Conservation (phyloP, 2,797 vertebrate genomes). For the Parotocinclus haroldoi region DNA sequence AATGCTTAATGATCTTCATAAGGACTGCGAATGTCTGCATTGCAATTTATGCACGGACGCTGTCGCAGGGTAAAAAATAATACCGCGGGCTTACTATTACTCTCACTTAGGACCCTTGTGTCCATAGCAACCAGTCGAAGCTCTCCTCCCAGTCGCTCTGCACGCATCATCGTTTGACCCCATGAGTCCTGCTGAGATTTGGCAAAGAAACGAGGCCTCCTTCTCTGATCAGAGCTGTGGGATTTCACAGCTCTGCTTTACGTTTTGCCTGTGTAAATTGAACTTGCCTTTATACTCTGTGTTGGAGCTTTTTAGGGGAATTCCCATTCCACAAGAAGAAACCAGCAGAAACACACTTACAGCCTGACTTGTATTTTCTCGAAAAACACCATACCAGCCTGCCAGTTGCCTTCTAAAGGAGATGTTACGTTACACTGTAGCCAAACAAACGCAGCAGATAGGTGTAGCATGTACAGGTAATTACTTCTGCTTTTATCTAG, state of each 20-base stretch:
- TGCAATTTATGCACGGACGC: too few species aligned
- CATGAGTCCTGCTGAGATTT: constrained; percentile 19
- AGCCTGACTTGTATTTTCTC: constrained; percentile 16
- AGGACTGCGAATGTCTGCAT: too few species aligned
- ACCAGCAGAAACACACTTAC: not conserved
- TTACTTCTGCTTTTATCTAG: constrained; percentile 23
- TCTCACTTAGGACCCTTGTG: constrained; percentile 36
- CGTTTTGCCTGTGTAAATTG: constrained; percentile 20
- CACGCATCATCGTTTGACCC: constrained; percentile 40
- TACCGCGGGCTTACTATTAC: constrained; percentile 33
- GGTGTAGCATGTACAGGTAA: constrained; percentile 21
- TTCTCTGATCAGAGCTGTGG: constrained; percentile 15
- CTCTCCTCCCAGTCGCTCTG: too few species aligned
- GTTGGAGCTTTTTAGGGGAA: constrained; percentile 7
- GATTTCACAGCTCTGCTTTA: too few species aligned
- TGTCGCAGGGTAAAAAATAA: constrained; percentile 33
- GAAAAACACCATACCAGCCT: constrained; percentile 23
- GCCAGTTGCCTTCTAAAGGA: constrained; percentile 31
- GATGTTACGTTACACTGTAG: constrained; percentile 33
- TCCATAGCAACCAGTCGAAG: constrained; percentile 51
- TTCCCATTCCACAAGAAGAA: constrained; percentile 25
- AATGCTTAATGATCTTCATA: too few species aligned
- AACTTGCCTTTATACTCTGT: constrained; percentile 8
- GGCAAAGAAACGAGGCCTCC: constrained; percentile 9
- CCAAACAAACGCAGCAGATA: constrained; percentile 32